Conservation (phyloP, 1,140 invertebrate species). For the Pseudomyrmex dendroicus region DNA sequence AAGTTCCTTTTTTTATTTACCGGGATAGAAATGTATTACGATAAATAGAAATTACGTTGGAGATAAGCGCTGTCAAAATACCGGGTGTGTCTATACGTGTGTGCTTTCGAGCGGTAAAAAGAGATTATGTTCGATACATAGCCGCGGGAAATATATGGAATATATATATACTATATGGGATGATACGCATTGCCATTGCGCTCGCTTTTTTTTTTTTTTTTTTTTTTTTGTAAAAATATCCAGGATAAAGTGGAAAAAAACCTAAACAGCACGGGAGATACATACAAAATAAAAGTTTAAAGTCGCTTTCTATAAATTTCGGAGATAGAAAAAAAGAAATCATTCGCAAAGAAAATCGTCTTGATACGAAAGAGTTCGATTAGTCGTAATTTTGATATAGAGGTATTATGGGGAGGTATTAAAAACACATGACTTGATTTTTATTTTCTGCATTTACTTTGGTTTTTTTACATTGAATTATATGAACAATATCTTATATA, state of each 20-base stretch:
- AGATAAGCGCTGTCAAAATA: constrained; percentile 27
- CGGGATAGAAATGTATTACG: constrained; percentile 3
- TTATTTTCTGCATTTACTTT: too few species aligned
- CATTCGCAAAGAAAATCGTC: neutral
- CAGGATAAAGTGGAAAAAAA: neutral
- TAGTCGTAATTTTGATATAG: too few species aligned
- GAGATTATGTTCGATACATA: constrained; percentile 44
- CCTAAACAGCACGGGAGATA: neutral
- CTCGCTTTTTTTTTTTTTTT: neutral
- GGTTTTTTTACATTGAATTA: neutral
- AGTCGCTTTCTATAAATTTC: neutral
- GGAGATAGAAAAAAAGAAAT: neutral
- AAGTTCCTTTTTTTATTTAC: neutral
- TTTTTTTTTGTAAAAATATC: neutral
- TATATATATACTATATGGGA: neutral
- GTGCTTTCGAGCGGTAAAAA: constrained; percentile 39
- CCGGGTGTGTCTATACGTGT: constrained; percentile 40
- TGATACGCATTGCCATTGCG: neutral
- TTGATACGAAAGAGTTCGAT: neutral
- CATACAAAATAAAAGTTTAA: neutral
- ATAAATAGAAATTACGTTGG: constrained; percentile 40
- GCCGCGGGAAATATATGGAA: neutral
- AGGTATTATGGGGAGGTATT: too few species aligned
- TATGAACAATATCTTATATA: neutral
- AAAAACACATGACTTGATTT: too few species aligned